A percentile compares a stretch with the other conserved stretches of the same genome.
These are phyloP conservation scores for Dunckerocampus dactyliophorus DNA, from an alignment of 2,113 vertebrate species.

Conservation along the genomic window DNA sequence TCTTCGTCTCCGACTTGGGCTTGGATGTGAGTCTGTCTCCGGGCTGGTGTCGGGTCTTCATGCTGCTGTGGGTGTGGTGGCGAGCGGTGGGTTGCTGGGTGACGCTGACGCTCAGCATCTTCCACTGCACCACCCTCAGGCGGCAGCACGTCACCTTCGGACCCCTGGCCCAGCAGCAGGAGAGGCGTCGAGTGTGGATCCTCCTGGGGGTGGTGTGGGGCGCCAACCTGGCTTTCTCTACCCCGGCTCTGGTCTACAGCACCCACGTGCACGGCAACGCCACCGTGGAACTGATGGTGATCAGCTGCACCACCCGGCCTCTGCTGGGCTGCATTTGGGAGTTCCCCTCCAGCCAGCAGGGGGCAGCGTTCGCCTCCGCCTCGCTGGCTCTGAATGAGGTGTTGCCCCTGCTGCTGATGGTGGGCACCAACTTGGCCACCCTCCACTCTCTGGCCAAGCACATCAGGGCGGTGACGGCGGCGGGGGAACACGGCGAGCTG, in stretches of 20 bases:
- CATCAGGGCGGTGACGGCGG: conserved; percentile 61
- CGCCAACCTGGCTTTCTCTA: conserved; percentile 65
- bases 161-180: conserved; percentile 48
- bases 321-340: conserved; percentile 76
- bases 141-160: conserved; percentile 55
- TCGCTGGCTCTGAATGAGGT: conserved; percentile 74
- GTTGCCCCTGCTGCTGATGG: conserved; percentile 71
- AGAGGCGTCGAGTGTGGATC: conserved; percentile 57
- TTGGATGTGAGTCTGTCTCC: conserved; percentile 64
- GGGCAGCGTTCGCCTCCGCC: conserved; percentile 63
- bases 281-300: conserved; percentile 76
- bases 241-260: conserved; percentile 67
- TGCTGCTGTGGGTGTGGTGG: conserved; percentile 81
- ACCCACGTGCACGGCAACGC: conserved; percentile 61
- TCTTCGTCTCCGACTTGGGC: conserved; percentile 75
- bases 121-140: conserved; percentile 71
- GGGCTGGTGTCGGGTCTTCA: conserved; percentile 73
- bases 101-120: conserved; percentile 72
- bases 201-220: conserved; percentile 67
- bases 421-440: conserved; percentile 67
- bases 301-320: conserved; percentile 75
- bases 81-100: conserved; percentile 74
- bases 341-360: conserved; percentile 65
- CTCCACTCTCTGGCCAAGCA: conserved; percentile 70
- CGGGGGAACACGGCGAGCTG: conserved; percentile 30